Evolutionary conservation across 2,888 invertebrate species (phyloP).

Genomic region (Ectemnius cavifrons): DNA sequence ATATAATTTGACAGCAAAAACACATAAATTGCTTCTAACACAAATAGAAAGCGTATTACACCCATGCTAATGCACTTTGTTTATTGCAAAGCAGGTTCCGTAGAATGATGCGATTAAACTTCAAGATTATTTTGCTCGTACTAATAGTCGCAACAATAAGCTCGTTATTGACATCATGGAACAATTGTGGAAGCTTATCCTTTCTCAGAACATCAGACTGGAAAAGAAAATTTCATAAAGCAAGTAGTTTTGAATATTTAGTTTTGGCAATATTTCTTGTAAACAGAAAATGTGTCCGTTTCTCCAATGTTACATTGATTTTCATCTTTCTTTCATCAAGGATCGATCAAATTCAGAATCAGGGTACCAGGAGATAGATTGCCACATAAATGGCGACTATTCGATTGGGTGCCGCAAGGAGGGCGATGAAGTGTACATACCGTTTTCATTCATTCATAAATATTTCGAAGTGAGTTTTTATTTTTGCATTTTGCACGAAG

Average conservation of each 20-base stretch:
- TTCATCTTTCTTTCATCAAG: constrained; percentile 37
- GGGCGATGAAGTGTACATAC: constrained; percentile 92
- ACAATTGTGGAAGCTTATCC: constrained; percentile 84
- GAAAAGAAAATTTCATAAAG: constrained; percentile 73
- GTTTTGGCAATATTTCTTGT: neutral
- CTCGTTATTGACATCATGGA: constrained; percentile 87
- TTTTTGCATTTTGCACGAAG: neutral
- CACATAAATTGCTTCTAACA: no score
- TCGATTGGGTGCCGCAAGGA: constrained; percentile 88
- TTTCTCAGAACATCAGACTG: constrained; percentile 70
- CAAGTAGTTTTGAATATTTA: constrained; percentile 40
- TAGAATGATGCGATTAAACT: constrained; percentile 88
- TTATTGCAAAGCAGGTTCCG: constrained; percentile 70
- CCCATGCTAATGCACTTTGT: no score
- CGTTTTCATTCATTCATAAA: constrained; percentile 94
- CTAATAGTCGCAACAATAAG: constrained; percentile 80
- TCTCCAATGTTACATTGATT: constrained; percentile 2
- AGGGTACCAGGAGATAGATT: constrained; percentile 86
- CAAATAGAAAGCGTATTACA: no score
- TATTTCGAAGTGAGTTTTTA: constrained; percentile 89
- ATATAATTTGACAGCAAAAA: no score
- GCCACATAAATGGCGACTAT: constrained; percentile 93
- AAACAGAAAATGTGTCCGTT: constrained; percentile 1
- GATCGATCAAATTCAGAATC: constrained; percentile 75
- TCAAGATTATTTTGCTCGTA: constrained; percentile 85